Evolutionary conservation across 2,888 invertebrate species (phyloP), one percentile per base, ranked within the genome.

Genomic region (Marasmarcha lunaedactyla): DNA sequence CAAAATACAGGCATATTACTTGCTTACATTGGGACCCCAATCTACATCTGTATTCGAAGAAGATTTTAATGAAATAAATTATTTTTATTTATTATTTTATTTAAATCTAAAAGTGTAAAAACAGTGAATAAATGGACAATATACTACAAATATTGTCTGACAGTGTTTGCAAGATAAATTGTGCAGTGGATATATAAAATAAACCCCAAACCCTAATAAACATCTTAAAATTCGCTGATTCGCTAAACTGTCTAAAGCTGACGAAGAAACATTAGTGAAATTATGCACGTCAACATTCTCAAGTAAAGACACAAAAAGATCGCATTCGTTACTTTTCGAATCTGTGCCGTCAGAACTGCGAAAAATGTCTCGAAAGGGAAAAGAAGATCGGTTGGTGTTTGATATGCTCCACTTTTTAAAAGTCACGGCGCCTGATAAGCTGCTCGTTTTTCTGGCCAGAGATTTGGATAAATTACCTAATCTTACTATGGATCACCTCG

Each of bases 391-490:
- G 1, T 36, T 39, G 9, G 2, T 50, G 10, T 30, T 33, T 1
- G 48, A 48, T 12, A 50, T 50, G 1, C 36, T 48, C 2, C 25
- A 26, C 12, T 10, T 48, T 2, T 44, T 50, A 13, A 48, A 48
- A 14, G 35, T 15, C 39, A 43, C 33, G 4, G 37, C 36, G 9
- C 37, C 38, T 15, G 40, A 42, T 12, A 27, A 33, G 9, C 9
- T 44, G 27, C 44, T 39, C 1, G 37, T 41, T 11, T 44, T 44
- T 39, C 37, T 41, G 2, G 41, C 41, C 15, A 36, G 39, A n/a
- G 35, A 43, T 35, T 36, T 43, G 10, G 37, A 41, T 1, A 39
- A 33, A 14, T 33, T 43, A 25, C 43, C 43, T 4, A 36, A 38
- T 10, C 9, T 43, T 15, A 41, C 40, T n/a, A 33, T 43, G 4